Conservation (phyloP, 2,797 vertebrate species). For the Tapera naevia region DNA sequence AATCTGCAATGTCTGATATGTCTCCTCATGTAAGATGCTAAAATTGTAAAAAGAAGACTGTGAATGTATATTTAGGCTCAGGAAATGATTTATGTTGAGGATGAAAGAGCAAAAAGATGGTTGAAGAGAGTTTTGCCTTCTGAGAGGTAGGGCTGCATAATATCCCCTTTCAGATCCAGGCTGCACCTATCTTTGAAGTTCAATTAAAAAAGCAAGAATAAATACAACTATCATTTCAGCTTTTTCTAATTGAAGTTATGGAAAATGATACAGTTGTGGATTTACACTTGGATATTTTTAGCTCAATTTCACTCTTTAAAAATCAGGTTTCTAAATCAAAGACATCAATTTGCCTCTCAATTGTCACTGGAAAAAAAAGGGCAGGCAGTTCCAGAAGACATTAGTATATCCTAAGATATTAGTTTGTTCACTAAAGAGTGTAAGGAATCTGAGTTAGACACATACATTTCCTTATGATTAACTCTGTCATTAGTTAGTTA, state of each 20-base stretch:
- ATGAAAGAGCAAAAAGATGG: slow-evolving; percentile 1
- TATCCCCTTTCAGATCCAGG: neutral
- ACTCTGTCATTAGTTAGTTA: neutral
- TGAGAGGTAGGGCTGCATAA: neutral
- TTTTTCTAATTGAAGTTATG: neutral
- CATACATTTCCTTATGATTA: neutral
- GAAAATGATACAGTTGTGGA: neutral
- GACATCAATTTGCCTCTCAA: accelerated
- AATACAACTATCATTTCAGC: neutral
- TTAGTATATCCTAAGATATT: neutral
- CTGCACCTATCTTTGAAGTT: neutral
- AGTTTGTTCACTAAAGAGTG: neutral
- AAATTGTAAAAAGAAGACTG: slow-evolving; percentile 1
- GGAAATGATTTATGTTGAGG: neutral
- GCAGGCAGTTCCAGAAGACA: neutral
- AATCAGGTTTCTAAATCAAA: neutral
- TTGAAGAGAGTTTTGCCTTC: neutral
- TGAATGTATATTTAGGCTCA: slow-evolving; percentile 31
- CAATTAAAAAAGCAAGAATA: neutral
- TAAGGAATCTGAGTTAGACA: neutral
- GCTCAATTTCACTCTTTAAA: neutral
- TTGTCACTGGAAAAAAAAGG: neutral
- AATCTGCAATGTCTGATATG: neutral
- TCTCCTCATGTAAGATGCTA: slow-evolving; percentile 49
- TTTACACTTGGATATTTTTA: neutral